Evolutionary conservation across 2,888 invertebrate species (phyloP), one percentile per base, ranked within the genome.

Genomic region (Priocnemis perturbator): DNA sequence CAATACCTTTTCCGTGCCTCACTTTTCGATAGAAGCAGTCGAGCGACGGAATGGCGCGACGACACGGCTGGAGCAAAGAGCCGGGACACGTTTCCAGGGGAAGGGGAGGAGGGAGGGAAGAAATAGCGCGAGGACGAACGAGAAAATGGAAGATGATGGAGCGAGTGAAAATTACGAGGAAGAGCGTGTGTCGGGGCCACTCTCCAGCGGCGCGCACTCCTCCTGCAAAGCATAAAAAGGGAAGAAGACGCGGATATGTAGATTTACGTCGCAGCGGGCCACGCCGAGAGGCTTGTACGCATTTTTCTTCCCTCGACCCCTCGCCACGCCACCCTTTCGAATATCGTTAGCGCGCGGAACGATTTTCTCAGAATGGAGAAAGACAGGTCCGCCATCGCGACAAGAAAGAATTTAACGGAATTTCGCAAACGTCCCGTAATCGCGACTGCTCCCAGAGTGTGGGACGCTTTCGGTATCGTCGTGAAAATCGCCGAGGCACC

Each of bases 191-290:
- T 37, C 37, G 37, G 7, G 37, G 37, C 37, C 37, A 37, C 37
- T 37, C 37, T 37, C 37, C 37, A 9, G 14, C 37, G 37, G 14
- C 37, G 37, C 7, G 37, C 1, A 37, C 37, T 37, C 14, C 37
- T 37, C 11, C 37, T n/a, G n/a, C n/a, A n/a, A 1, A 11, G 37
- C 14, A 37, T 37, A 50, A 50, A 50, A 50, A 50, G 50, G 19
- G 19, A 50, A 50, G 19, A 50, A 14, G 19, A 50, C 50, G 50
- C 50, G 50, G 50, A 50, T 19, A 50, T 50, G 50, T 50, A 37
- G 37, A 37, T 37, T 37, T 37, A 37, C 37, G 37, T 37, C 37
- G 37, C 37, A 11, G 37, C 50, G 50, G 50, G 50, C 3, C 19
- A 50, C 50, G 50, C 17, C 5, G 50, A 50, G 19, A 50, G 50